Evolutionary conservation across 2,888 invertebrate species (phyloP), one percentile per base, ranked within the genome.

Genomic region (Machimus atricapillus): DNA sequence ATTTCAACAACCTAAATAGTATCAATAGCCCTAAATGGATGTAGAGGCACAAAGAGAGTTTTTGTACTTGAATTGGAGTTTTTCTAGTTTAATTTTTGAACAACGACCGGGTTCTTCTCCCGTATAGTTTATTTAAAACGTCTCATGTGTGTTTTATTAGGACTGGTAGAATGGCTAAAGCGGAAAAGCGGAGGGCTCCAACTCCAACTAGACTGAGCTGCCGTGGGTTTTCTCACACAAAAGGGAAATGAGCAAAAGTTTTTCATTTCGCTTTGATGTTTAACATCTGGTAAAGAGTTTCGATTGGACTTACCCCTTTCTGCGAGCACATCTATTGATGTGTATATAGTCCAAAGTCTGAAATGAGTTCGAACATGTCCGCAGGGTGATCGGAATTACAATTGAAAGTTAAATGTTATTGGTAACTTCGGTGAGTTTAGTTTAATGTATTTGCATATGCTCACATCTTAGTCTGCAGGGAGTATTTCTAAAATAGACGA

Each of bases 331-430:
- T 86, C 85, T 74, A 87, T 87, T 87, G 86, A 86, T 87, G 81
- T 34, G 56, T 81, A 66, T 79, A 58, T 79, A 58, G 74, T 74
- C 76, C 56, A 77, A 86, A 86, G 83, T 87, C 87, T 88, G 89
- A 89, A 89, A 89, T 89, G 89, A 89, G 89, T 89, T 89, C 89
- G 87, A 87, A 87, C 86, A 89, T 88, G 52, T 85, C 89, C 88
- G 5, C 14, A 19, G 89, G 89, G 88, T 85, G 76, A 89, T 90
- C 88, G 88, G 89, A 89, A 89, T 89, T 89, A 89, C 89, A 89
- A 89, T 89, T 89, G 89, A 89, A 90, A 90, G 89, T 90, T 90
- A 90, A 90, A 90, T 90, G 89, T 90, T 90, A 90, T 90, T 90
- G 90, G 89, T 90, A 88, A 88, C 86, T 88, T 87, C 77, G 87